Conservation (phyloP, 2,888 invertebrate species). For the Siphlonurus alternatus region DNA sequence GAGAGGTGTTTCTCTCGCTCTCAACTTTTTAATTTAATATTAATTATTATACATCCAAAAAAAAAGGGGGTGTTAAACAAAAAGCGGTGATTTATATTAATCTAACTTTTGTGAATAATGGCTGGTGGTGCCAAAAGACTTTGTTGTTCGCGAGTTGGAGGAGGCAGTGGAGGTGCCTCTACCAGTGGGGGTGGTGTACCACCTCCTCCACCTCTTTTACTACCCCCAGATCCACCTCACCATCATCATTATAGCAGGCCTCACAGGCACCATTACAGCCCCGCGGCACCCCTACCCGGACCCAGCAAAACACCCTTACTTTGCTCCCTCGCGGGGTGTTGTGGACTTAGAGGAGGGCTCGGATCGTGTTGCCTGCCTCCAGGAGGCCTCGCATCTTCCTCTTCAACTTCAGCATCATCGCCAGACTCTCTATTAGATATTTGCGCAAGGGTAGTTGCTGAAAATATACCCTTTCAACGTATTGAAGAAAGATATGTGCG, state of each 20-base stretch:
- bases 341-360: not conserved
- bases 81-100: not conserved
- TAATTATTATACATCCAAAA: no score
- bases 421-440: slow-evolving; percentile 66
- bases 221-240: not conserved
- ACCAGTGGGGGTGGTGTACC: slow-evolving; percentile 6
- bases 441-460: slow-evolving; percentile 67
- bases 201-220: not conserved
- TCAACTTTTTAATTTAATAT: not conserved
- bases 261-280: not conserved
- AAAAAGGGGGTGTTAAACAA: not conserved
- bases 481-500: slow-evolving; percentile 75
- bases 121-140: slow-evolving; percentile 27
- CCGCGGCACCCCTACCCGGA: not conserved
- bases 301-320: not conserved
- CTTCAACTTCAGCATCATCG: slow-evolving; percentile 2
- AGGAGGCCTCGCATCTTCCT: not conserved
- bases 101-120: slow-evolving; percentile 14
- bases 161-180: slow-evolving; percentile 9
- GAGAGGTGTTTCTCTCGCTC: not conserved
- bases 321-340: not conserved
- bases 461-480: slow-evolving; percentile 68
- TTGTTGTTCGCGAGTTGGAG: slow-evolving; percentile 29
- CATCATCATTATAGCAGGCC: not conserved
- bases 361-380: not conserved